Conservation (phyloP, 2,888 invertebrate species). For the Meghimatium bilineatum region DNA sequence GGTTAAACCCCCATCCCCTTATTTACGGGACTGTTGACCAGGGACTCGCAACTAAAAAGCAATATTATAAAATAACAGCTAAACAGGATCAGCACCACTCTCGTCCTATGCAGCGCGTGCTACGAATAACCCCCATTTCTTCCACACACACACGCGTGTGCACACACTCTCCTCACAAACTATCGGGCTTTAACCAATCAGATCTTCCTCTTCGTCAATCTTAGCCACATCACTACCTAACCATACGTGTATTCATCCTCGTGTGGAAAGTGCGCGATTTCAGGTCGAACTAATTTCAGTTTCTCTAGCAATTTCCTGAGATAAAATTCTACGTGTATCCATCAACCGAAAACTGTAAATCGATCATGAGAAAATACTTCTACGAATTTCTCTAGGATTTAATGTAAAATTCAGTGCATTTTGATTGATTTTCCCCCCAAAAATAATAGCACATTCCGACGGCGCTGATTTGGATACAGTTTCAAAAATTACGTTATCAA, state of each 20-base stretch:
- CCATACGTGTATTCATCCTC: not conserved
- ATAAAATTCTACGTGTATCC: not conserved
- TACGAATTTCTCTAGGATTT: not conserved
- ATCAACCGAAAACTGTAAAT: not conserved
- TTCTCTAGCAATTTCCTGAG: not conserved
- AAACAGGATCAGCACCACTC: not conserved
- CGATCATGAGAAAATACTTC: not conserved
- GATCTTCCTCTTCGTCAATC: not conserved
- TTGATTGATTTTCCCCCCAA: not conserved
- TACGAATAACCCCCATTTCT: not conserved
- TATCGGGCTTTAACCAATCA: not conserved
- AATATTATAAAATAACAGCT: not conserved
- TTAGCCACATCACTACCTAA: not conserved
- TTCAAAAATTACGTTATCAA: not conserved
- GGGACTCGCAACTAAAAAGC: too few relatives aligned
- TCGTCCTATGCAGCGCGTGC: not conserved
- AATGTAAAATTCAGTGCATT: not conserved
- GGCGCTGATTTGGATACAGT: not conserved
- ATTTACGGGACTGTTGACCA: too few relatives aligned
- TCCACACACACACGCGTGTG: too few relatives aligned
- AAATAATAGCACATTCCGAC: not conserved
- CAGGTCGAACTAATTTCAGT: not conserved
- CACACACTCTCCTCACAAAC: too few relatives aligned
- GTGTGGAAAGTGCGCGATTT: not conserved
- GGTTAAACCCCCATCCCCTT: too few relatives aligned